Evolutionary conservation across 2,888 invertebrate species (phyloP), one percentile per base, ranked within the genome.

Genomic region (Poecilobothrus nobilitatus): DNA sequence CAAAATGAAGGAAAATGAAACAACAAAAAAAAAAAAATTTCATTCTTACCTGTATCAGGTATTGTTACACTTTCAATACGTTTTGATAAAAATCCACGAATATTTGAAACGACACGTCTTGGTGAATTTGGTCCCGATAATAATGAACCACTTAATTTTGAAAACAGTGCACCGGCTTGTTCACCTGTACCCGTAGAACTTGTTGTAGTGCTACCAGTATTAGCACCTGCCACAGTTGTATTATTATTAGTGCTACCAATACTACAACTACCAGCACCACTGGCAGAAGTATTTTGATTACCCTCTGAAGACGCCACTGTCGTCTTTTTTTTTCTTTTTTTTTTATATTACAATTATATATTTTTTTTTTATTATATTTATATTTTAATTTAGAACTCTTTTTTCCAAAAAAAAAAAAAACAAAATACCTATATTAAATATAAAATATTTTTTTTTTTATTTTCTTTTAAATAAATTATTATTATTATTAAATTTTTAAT

Each of bases 31-130:
- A 27, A 27, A 27, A 27, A 27, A 27, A 27, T 27, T 10, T 37
- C 9, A 20, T n/a, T 63, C 86, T 85, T 76, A 90, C 90, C 90
- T 88, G 90, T 87, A 78, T 90, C 90, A 78, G 88, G 85, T 85
- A 83, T 88, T 85, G 80, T 88, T 84, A 79, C 87, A 86, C 81
- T 87, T 84, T 81, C 89, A 85, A 80, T 74, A 72, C 88, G 86
- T 82, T 86, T 86, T 78, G 86, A 84, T 75, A 91, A 86, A 84
- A 86, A 89, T 77, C 90, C 90, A 79, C 87, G 85, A 82, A 90
- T 87, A 83, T 89, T 89, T 83, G 85, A 87, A 80, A 90, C 89
- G 78, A 89, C 88, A 76, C 88, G 85, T 80, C 87, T 85, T 76
- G 88, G 88, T 79, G 88, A 87, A 79, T 87, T 86, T 77, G 87